Evolutionary conservation across 2,888 invertebrate genomes (phyloP).

Genomic region (Hylaea fasciaria): DNA sequence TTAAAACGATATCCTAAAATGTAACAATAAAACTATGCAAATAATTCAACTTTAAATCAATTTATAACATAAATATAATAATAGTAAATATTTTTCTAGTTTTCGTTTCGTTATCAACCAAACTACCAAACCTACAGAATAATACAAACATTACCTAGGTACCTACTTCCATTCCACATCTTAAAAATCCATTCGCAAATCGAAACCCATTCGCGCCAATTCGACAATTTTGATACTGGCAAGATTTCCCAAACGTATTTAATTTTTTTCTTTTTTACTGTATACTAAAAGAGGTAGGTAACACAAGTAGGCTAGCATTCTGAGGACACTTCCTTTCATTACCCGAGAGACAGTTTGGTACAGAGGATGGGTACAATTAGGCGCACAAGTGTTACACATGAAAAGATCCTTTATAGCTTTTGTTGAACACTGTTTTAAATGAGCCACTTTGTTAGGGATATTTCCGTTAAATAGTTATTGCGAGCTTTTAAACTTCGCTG

Average conservation of each 20-base stretch:
- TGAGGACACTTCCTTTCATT: conserved; percentile 66
- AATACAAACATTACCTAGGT: too few species aligned
- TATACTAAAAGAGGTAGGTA: conserved; percentile 57
- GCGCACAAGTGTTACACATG: conserved; percentile 52
- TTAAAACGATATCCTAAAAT: too few species aligned
- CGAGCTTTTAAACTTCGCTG: background rate
- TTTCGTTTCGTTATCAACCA: too few species aligned
- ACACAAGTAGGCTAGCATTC: conserved; percentile 57
- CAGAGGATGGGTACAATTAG: conserved; percentile 54
- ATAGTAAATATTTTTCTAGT: too few species aligned
- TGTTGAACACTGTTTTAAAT: conserved; percentile 14
- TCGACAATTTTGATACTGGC: conserved; percentile 36
- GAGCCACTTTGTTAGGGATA: conserved; percentile 5
- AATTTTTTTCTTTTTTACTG: too few species aligned
- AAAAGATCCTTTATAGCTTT: conserved; percentile 47
- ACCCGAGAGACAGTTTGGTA: conserved; percentile 61
- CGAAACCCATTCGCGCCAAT: conserved; percentile 31
- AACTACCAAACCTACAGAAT: too few species aligned
- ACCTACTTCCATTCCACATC: background rate
- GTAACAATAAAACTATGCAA: too few species aligned
- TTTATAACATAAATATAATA: too few species aligned
- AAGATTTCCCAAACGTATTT: conserved; percentile 58
- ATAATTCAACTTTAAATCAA: too few species aligned
- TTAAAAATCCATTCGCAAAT: conserved; percentile 9
- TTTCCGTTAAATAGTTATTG: background rate